Evolutionary conservation across 2,888 invertebrate species (phyloP), one percentile per base, ranked within the genome.

Genomic region (Diabrotica balteata): DNA sequence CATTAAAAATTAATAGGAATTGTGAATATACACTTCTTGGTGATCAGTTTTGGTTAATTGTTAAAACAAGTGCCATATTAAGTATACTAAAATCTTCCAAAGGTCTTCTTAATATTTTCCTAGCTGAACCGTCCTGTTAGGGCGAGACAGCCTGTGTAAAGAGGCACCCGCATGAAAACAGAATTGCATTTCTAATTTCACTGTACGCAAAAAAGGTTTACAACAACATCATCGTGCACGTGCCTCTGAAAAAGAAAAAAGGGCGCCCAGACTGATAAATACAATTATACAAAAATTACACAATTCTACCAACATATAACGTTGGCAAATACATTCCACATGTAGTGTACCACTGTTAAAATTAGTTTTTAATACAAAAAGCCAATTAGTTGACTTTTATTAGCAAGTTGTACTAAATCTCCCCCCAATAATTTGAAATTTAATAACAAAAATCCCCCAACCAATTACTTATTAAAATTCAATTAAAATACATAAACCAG

Each of bases 211-310:
- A 78, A 76, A 77, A 78, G 76, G 73, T 70, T 67, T 82, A 42
- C 17, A 84, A 84, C 84, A 76, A 87, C 87, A 87, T 88, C 88
- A 86, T 88, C 88, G 89, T 89, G 90, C 91, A 91, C 90, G 91
- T 93, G 93, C 93, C 93, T 93, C 93, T 93, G 92, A 91, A 92
- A 88, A 90, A 87, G 84, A 83, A 78, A 85, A 75, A 85, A 84
- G 84, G 86, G 85, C 82, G 83, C 84, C 85, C 85, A 85, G 84
- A 85, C 85, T 85, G 85, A 85, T 85, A 83, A 85, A 70, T 68
- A 62, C 50, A 62, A 53, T 49, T 32, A 32, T 32, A 32, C 32
- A 32, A 32, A 32, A 32, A 32, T 32, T 32, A 32, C 32, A 32
- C 32, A 32, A 32, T 32, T 32, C 5, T 32, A 32, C 32, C 32